phyloP scores from a whole-genome alignment of 2,888 invertebrate genomes.

The Tipula confusa region DNA sequence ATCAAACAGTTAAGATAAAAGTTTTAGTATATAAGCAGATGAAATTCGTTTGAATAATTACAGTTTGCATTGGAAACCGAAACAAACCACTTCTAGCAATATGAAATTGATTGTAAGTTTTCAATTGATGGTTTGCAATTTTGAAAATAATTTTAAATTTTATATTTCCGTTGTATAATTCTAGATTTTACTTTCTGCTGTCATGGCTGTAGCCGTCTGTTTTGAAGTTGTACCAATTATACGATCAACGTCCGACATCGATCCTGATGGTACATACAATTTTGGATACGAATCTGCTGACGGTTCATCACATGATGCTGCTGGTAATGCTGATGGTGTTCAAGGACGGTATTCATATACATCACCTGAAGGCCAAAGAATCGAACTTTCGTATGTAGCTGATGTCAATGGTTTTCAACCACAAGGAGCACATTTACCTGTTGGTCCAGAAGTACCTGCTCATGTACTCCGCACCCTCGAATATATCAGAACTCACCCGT shows the following conservation, averaged over 20 bases:
- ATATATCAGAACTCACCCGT: conserved; percentile 29
- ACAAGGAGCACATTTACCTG: background rate
- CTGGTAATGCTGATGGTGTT: background rate
- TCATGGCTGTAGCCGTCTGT: background rate
- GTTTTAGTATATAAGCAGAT: background rate
- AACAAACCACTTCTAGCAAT: background rate
- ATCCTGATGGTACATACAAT: background rate
- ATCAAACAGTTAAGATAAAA: background rate
- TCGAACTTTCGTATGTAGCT: background rate
- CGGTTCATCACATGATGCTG: background rate
- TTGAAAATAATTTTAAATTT: background rate
- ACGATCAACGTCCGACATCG: background rate
- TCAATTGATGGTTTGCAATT: background rate
- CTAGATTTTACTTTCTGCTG: background rate
- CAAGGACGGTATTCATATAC: background rate
- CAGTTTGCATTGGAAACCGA: background rate
- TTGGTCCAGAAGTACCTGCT: background rate
- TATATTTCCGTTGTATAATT: background rate
- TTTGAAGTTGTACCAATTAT: background rate
- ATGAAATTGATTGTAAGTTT: background rate
- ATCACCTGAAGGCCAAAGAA: conserved; percentile 5
- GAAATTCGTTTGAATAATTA: background rate
- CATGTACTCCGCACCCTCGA: conserved; percentile 26
- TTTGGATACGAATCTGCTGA: background rate
- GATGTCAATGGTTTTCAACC: conserved; percentile 13